Percentiles rank a stretch among this genome's conserved stretches.
These are phyloP conservation scores for Neodiprion virginianus DNA, from an alignment of 1,140 invertebrate species.

Conservation along the genomic window DNA sequence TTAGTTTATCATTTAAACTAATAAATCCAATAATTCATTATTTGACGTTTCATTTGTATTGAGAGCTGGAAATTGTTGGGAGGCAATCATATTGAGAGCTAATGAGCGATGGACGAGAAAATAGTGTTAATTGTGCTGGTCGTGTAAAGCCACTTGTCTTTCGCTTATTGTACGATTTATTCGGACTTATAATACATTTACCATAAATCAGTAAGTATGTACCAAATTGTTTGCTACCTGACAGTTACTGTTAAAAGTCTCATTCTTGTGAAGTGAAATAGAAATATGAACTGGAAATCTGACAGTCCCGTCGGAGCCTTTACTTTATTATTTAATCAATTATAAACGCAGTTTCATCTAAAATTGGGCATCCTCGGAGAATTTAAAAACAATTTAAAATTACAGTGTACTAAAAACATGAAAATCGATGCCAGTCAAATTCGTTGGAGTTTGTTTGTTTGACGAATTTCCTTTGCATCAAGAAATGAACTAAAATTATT, in stretches of 20 bases:
- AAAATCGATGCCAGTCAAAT: no score
- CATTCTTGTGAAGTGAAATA: not conserved
- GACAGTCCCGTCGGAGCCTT: not conserved
- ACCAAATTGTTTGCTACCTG: not conserved
- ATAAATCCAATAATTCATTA: not conserved
- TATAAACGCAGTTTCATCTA: conserved; percentile 17
- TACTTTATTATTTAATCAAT: not conserved
- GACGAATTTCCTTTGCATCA: conserved; percentile 23
- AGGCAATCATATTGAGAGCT: not conserved
- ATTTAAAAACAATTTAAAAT: conserved; percentile 13
- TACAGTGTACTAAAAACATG: no score
- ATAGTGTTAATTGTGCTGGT: conserved; percentile 28
- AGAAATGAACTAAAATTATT: conserved; percentile 15
- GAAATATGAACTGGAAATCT: not conserved
- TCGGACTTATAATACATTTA: no score
- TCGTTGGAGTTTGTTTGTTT: conserved; percentile 21
- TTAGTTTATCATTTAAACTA: conserved; percentile 56
- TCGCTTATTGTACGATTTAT: conserved; percentile 14
- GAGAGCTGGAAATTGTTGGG: not conserved
- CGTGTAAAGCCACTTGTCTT: not conserved
- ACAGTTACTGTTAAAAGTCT: not conserved
- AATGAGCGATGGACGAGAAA: not conserved
- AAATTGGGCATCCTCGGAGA: conserved; percentile 32
- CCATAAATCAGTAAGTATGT: no score
- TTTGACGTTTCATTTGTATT: not conserved